A percentile compares a stretch with the other conserved stretches of the same genome.
These are phyloP conservation scores for Hippopotamus amphibius DNA, from an alignment of 2,113 vertebrate genomes.

Conservation along the genomic window DNA sequence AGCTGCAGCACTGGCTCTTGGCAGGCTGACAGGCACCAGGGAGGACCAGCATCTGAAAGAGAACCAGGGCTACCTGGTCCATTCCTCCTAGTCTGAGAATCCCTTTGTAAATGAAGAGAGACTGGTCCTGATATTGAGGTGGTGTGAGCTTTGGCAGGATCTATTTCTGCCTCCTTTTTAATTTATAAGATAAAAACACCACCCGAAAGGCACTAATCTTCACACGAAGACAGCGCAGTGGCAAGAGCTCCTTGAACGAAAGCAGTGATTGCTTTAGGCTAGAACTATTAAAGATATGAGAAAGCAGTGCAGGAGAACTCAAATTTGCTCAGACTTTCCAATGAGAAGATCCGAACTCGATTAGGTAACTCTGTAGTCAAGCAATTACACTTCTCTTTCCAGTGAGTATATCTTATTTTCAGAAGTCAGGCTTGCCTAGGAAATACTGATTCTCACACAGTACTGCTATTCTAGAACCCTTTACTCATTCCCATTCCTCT, in stretches of 20 bases:
- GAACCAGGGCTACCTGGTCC: background rate
- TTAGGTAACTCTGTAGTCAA: background rate
- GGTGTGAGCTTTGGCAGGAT: background rate
- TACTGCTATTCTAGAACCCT: slow-evolving; percentile 24
- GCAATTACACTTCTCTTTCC: background rate
- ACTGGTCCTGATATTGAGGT: background rate
- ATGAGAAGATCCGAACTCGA: slow-evolving; percentile 54
- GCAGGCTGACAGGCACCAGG: slow-evolving; percentile 26
- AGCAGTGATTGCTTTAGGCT: slow-evolving; percentile 51
- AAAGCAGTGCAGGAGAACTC: background rate
- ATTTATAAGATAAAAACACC: slow-evolving; percentile 66
- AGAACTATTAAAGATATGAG: slow-evolving; percentile 62
- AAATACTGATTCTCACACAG: slow-evolving; percentile 48
- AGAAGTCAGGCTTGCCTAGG: slow-evolving; percentile 36
- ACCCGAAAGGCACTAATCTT: slow-evolving; percentile 60
- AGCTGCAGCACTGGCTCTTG: background rate
- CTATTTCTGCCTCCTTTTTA: slow-evolving; percentile 55
- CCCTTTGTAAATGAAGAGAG: slow-evolving; percentile 54
- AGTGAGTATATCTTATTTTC: background rate
- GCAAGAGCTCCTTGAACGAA: slow-evolving; percentile 33
- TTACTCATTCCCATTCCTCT: background rate
- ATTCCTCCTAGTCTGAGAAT: slow-evolving; percentile 20
- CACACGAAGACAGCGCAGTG: slow-evolving; percentile 18
- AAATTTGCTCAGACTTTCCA: slow-evolving; percentile 51
- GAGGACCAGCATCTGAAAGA: background rate